A percentile compares a stretch with the other conserved stretches of the same genome.
Evolutionary conservation across 2,113 vertebrate genomes (phyloP).

Genomic region (Apus apus): DNA sequence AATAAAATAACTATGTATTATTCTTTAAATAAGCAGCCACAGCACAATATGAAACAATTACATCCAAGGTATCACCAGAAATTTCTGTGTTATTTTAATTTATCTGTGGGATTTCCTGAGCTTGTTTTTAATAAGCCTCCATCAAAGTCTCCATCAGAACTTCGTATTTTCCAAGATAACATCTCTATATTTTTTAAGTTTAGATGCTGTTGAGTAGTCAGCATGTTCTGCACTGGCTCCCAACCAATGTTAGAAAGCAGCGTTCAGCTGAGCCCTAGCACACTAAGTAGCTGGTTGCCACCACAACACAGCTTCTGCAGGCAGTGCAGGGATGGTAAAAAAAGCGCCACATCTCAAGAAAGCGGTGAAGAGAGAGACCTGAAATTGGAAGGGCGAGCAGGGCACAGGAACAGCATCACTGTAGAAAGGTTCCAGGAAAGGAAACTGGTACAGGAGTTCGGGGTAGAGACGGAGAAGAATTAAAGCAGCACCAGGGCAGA

Average conservation of each 20-base stretch:
- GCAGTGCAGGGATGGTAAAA: neutral
- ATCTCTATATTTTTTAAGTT: neutral
- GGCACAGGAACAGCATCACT: neutral
- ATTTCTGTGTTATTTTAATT: neutral
- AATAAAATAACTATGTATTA: conserved; percentile 24
- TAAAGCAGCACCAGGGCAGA: neutral
- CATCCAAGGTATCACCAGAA: neutral
- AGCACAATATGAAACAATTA: conserved; percentile 18
- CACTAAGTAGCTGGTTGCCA: neutral
- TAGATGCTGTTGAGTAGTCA: neutral
- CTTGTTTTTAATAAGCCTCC: neutral
- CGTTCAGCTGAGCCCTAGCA: neutral
- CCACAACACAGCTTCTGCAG: neutral
- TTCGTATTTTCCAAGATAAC: neutral
- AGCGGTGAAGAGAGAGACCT: neutral
- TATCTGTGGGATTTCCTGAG: neutral
- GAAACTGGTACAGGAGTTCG: neutral
- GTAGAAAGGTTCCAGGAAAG: neutral
- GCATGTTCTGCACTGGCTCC: neutral
- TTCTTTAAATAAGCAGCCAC: conserved; percentile 15
- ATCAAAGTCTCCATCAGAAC: neutral
- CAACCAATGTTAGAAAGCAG: neutral
- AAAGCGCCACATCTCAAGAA: neutral
- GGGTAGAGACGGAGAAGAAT: neutral
- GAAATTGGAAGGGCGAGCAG: neutral